These are phyloP conservation scores for Agrochola circellaris DNA, from an alignment of 2,888 invertebrate species.

Conservation along the genomic window DNA sequence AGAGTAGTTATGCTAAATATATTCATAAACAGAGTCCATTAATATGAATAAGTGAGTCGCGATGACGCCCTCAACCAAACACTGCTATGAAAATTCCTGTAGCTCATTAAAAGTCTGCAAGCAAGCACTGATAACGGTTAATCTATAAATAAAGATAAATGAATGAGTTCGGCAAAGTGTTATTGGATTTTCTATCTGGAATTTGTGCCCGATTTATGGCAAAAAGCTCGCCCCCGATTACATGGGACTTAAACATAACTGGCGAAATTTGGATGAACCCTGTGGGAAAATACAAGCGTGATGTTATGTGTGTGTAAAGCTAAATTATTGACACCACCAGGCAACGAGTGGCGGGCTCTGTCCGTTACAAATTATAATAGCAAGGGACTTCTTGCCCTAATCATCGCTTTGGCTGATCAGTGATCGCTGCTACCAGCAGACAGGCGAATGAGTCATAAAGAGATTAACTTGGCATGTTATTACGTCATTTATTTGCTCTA, in stretches of 20 bases:
- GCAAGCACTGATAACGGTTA: neutral
- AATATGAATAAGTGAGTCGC: neutral
- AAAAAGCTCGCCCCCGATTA: too few relatives aligned
- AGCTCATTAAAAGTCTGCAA: constrained; percentile 30
- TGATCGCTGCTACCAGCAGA: neutral
- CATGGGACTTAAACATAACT: too few relatives aligned
- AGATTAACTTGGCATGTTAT: neutral
- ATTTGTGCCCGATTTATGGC: too few relatives aligned
- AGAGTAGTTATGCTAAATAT: neutral
- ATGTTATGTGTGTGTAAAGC: too few relatives aligned
- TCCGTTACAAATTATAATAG: neutral
- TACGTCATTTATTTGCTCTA: neutral
- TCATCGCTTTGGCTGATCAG: neutral
- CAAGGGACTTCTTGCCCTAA: neutral
- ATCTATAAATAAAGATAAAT: constrained; percentile 12
- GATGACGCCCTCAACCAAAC: neutral
- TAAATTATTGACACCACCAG: neutral
- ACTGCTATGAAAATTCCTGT: constrained; percentile 3
- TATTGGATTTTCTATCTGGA: too few relatives aligned
- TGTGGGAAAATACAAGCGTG: too few relatives aligned
- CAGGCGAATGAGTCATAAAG: neutral
- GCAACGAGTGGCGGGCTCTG: neutral
- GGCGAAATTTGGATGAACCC: too few relatives aligned
- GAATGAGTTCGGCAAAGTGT: too few relatives aligned
- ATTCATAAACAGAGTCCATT: neutral